Evolutionary conservation across 2,113 vertebrate genomes (phyloP).

Genomic region (Typhlomys cinereus): DNA sequence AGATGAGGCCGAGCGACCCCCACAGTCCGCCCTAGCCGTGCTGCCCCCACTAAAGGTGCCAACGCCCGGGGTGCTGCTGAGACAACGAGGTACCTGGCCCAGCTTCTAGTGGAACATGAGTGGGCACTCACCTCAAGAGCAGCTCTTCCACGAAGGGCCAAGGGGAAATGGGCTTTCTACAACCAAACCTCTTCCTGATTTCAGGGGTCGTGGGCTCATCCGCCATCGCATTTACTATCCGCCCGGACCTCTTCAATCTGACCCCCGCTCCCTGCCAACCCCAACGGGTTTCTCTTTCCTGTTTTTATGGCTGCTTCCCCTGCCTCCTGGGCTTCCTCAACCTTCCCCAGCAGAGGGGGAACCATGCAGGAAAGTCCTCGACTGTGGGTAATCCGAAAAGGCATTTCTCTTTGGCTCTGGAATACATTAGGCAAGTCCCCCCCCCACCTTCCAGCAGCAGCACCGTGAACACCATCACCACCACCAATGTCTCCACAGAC

Average conservation of each 20-base stretch:
- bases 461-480: conserved; percentile 31
- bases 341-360: conserved; percentile 56
- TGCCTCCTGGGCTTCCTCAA: conserved; percentile 24
- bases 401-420: conserved; percentile 78
- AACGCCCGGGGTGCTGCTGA: neutral
- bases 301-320: neutral
- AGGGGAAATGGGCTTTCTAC: neutral
- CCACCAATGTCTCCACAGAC: conserved; percentile 44
- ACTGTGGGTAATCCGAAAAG: conserved; percentile 77
- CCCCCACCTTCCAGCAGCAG: neutral
- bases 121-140: neutral
- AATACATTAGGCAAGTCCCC: conserved; percentile 74
- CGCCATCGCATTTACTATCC: neutral
- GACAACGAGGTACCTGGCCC: neutral
- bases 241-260: neutral
- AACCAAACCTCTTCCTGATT: neutral
- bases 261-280: neutral
- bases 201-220: neutral
- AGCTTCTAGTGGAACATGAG: neutral
- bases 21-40: neutral
- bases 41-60: neutral
- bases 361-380: conserved; percentile 67
- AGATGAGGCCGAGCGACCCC: neutral
- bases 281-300: neutral
- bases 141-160: neutral